Percentiles rank a stretch among this genome's conserved stretches.
Conservation (phyloP, 2,113 vertebrate species). For the Turnix velox region DNA sequence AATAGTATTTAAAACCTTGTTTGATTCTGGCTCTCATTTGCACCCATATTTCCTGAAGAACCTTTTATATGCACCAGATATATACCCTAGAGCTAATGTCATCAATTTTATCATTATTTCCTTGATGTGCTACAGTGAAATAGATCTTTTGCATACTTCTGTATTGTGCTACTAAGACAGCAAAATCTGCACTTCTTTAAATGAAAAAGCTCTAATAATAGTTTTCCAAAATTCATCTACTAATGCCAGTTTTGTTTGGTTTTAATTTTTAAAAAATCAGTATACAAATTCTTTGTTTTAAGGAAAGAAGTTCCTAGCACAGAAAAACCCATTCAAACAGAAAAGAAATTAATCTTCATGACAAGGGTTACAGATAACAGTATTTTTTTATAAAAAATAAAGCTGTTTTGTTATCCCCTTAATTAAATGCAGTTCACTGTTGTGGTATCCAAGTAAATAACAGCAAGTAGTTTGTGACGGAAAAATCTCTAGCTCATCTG, state of each 20-base stretch:
- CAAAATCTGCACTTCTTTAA: neutral
- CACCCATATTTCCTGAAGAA: neutral
- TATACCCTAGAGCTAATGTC: neutral
- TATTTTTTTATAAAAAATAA: neutral
- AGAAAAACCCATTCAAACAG: neutral
- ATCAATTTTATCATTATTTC: neutral
- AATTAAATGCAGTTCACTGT: neutral
- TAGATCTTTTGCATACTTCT: neutral
- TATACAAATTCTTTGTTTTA: neutral
- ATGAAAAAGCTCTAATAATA: neutral
- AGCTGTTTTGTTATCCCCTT: neutral
- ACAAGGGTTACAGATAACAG: neutral
- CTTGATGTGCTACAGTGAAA: neutral
- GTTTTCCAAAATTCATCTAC: neutral
- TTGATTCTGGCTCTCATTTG: neutral
- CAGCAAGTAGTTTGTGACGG: rapidly evolving
- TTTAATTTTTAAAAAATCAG: neutral
- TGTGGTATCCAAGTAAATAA: neutral
- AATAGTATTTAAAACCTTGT: neutral
- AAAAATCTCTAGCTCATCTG: neutral
- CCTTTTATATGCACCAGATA: neutral
- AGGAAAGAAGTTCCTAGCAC: neutral
- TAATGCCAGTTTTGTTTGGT: neutral
- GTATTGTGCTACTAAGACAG: neutral
- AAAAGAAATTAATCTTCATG: neutral